Evolutionary conservation across 2,113 vertebrate species (phyloP).

Genomic region (Noctilio leporinus): DNA sequence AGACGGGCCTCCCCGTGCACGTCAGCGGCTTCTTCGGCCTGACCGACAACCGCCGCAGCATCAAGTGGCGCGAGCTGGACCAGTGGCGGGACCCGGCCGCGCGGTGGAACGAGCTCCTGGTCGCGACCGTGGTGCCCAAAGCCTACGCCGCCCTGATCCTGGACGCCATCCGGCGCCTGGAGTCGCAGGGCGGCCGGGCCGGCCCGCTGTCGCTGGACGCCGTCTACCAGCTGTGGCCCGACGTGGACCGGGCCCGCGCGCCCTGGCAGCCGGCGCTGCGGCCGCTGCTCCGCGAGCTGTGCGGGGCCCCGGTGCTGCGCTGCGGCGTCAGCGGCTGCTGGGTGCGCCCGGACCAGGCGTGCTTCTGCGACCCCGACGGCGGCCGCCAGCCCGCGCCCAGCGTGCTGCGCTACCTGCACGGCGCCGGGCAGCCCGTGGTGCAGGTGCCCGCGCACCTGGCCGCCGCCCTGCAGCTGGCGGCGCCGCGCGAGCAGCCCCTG

Average conservation of each 20-base stretch:
- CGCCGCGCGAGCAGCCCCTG: slow-evolving; percentile 74
- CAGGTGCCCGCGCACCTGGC: slow-evolving; percentile 86
- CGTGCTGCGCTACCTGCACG: slow-evolving; percentile 95
- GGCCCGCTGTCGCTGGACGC: slow-evolving; percentile 85
- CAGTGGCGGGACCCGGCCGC: slow-evolving; percentile 97
- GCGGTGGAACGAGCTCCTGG: slow-evolving; percentile 95
- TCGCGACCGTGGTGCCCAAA: slow-evolving; percentile 89
- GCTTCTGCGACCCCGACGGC: slow-evolving; percentile 90
- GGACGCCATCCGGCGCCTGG: slow-evolving; percentile 87
- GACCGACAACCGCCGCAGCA: slow-evolving; percentile 97
- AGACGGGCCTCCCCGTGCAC: slow-evolving; percentile 96
- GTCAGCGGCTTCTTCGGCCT: slow-evolving; percentile 98
- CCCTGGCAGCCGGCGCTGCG: slow-evolving; percentile 91
- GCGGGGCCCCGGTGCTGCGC: slow-evolving; percentile 88
- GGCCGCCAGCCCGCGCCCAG: too few species aligned
- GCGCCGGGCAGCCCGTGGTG: slow-evolving; percentile 91
- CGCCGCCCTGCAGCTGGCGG: slow-evolving; percentile 79
- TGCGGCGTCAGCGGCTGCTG: slow-evolving; percentile 86
- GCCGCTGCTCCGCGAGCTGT: slow-evolving; percentile 89
- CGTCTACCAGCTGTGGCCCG: slow-evolving; percentile 93
- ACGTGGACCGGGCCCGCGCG: slow-evolving; percentile 81
- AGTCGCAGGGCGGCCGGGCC: slow-evolving; percentile 84
- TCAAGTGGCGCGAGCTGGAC: slow-evolving; percentile 97
- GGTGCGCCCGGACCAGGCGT: slow-evolving; percentile 86
- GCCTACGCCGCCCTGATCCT: slow-evolving; percentile 91